These are phyloP conservation scores for Callorhinus ursinus DNA, from an alignment of 2,113 vertebrate species.

Conservation along the genomic window DNA sequence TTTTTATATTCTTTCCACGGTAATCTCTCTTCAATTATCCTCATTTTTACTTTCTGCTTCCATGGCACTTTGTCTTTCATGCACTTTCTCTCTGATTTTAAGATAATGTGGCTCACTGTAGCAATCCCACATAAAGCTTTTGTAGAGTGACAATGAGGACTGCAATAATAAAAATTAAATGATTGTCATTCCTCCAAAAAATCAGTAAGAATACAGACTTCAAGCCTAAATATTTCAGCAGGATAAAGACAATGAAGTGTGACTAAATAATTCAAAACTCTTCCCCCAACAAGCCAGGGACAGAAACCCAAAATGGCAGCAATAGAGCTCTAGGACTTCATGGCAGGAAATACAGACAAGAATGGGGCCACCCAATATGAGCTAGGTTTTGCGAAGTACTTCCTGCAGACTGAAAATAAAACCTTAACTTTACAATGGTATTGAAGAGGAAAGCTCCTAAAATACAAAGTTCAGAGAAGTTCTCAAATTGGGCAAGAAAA, in stretches of 20 bases:
- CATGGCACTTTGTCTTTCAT: not conserved
- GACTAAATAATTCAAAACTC: conserved; percentile 31
- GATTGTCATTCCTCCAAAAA: not conserved
- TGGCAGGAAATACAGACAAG: not conserved
- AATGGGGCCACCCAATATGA: not conserved
- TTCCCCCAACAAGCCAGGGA: not conserved
- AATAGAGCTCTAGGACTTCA: not conserved
- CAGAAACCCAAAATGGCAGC: conserved; percentile 36
- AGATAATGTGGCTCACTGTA: not conserved
- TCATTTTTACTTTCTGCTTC: not conserved
- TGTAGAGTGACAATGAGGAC: not conserved
- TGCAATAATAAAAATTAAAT: not conserved
- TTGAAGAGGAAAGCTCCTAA: not conserved
- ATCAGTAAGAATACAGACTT: not conserved
- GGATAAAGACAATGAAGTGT: not conserved
- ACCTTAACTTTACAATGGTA: not conserved
- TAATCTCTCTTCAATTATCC: not conserved
- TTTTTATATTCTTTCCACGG: not conserved
- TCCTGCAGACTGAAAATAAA: not conserved
- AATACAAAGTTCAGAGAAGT: not conserved
- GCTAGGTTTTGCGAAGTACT: not conserved
- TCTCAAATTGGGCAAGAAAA: not conserved
- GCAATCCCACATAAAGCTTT: not conserved
- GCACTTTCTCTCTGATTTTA: not conserved
- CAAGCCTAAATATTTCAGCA: conserved; percentile 1